Percentiles rank a stretch among this genome's conserved stretches.
Evolutionary conservation across 2,113 vertebrate species (phyloP).

Genomic region (Varanus komodoensis): DNA sequence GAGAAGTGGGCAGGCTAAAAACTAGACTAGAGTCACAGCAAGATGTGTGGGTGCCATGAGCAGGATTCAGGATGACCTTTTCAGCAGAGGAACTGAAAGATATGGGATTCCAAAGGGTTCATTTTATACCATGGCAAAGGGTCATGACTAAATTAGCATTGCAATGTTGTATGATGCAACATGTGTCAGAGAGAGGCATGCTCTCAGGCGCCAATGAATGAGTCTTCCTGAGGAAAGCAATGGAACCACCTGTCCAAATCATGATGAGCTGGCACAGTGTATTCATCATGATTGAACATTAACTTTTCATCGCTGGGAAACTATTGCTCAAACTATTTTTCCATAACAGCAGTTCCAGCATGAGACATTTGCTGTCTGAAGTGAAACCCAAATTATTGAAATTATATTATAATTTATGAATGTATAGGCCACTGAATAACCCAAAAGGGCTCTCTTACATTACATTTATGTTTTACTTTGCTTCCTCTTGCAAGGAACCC

Average conservation of each 20-base stretch:
- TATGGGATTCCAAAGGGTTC: neutral
- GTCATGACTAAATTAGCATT: neutral
- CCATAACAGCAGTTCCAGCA: neutral
- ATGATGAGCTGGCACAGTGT: neutral
- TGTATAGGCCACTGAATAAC: too few relatives aligned
- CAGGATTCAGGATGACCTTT: neutral
- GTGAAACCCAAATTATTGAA: neutral
- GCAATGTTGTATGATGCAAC: neutral
- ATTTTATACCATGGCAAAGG: neutral
- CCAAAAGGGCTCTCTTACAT: too few relatives aligned
- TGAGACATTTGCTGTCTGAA: neutral
- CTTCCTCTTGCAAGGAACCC: too few relatives aligned
- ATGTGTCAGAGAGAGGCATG: neutral
- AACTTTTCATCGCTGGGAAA: neutral
- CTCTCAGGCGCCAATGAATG: neutral
- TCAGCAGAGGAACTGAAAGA: neutral
- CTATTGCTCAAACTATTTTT: neutral
- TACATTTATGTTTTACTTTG: too few relatives aligned
- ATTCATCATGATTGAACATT: neutral
- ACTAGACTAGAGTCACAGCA: neutral
- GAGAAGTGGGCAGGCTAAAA: neutral
- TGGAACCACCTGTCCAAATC: neutral
- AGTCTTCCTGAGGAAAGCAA: neutral
- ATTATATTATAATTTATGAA: too few relatives aligned
- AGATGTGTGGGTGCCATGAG: neutral